These are phyloP conservation scores for Conus betulinus DNA, from an alignment of 1,140 invertebrate genomes.

Conservation along the genomic window DNA sequence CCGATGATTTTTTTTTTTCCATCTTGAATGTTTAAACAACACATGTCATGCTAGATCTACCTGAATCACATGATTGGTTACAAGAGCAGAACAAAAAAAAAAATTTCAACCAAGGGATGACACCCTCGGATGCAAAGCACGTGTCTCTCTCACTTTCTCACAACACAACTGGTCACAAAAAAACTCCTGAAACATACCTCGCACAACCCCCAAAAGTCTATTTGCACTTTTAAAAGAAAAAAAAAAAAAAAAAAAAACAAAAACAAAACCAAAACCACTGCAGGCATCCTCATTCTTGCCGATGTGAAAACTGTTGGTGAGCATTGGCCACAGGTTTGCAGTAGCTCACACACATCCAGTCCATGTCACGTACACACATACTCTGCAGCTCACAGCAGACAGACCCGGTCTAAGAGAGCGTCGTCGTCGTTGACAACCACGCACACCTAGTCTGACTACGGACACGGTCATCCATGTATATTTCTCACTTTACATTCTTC, in stretches of 20 bases:
- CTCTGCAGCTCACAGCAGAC: background rate
- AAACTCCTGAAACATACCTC: background rate
- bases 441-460: too few relatives aligned
- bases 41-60: constrained; percentile 23
- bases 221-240: constrained; percentile 1
- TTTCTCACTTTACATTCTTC: too few relatives aligned
- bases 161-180: constrained; percentile 1
- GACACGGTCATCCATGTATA: too few relatives aligned
- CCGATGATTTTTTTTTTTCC: background rate
- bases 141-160: background rate
- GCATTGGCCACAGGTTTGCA: background rate
- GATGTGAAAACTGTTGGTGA: background rate
- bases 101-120: background rate
- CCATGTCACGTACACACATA: background rate
- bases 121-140: background rate
- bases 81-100: background rate
- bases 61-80: constrained; percentile 22
- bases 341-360: too few relatives aligned
- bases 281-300: too few relatives aligned
- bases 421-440: too few relatives aligned
- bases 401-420: background rate
- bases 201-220: constrained; percentile 22
- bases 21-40: background rate
- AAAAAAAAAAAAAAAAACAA: background rate
- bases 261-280: background rate